phyloP scores from a whole-genome alignment of 2,113 vertebrate species.

The Tetrao urogallus region DNA sequence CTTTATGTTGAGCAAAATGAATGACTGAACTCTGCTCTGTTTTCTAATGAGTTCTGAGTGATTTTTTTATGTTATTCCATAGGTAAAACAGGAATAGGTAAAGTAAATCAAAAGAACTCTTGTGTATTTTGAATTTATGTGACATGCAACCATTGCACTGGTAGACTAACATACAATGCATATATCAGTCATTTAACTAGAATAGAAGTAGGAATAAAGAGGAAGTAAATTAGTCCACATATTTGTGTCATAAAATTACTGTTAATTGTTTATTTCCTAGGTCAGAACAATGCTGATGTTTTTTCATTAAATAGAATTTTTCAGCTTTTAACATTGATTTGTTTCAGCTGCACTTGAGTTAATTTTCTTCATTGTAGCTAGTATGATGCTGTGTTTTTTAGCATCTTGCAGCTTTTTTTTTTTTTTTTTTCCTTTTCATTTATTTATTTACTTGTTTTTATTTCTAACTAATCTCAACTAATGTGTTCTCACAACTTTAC shows the following conservation, averaged over 20 bases:
- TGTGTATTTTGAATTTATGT: background rate
- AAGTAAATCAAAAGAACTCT: background rate
- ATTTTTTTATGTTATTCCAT: background rate
- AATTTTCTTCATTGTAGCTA: background rate
- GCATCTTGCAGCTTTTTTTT: too few species aligned
- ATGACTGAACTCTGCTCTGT: background rate
- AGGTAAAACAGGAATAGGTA: background rate
- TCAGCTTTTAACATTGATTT: background rate
- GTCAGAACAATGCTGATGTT: background rate
- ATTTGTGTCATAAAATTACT: background rate
- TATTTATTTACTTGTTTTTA: too few species aligned
- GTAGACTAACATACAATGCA: background rate
- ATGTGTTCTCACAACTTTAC: background rate
- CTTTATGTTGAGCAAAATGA: background rate
- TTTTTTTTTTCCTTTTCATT: too few species aligned
- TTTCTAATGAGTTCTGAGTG: background rate
- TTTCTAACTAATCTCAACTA: background rate
- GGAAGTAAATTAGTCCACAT: background rate
- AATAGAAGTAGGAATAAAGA: background rate
- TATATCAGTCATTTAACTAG: background rate
- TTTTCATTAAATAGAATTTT: background rate
- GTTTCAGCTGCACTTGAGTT: background rate
- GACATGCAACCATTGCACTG: background rate
- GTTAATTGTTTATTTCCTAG: background rate
- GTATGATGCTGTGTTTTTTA: too few species aligned